Percentiles rank a stretch among this genome's conserved stretches.
Evolutionary conservation across 2,888 invertebrate species (phyloP).

Genomic region (Acrobasis suavella): DNA sequence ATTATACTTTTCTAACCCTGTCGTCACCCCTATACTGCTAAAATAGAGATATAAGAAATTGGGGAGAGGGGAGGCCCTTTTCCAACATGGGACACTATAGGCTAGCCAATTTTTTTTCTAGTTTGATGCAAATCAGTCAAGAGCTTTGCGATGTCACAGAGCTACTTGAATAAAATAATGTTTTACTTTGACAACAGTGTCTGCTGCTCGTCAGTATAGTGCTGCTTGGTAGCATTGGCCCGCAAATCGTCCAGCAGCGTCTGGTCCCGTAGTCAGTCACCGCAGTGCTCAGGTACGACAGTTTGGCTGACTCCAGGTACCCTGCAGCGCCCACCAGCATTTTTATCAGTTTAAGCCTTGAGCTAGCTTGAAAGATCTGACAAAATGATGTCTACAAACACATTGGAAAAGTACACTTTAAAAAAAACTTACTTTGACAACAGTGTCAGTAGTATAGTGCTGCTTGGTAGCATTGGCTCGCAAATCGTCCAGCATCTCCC

Average conservation of each 20-base stretch:
- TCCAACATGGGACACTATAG: too few species aligned
- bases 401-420: background rate
- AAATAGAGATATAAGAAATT: too few species aligned
- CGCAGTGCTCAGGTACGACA: constrained; percentile 90
- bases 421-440: constrained; percentile 84
- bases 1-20: too few species aligned
- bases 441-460: constrained; percentile 94
- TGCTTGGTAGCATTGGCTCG: constrained; percentile 91
- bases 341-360: constrained; percentile 86
- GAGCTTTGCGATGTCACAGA: too few species aligned
- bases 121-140: too few species aligned
- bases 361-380: too few species aligned
- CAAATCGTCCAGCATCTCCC: constrained; percentile 90
- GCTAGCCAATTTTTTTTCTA: too few species aligned
- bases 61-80: too few species aligned
- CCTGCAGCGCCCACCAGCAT: constrained; percentile 93
- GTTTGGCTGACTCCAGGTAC: constrained; percentile 90
- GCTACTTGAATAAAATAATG: too few species aligned
- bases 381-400: too few species aligned
- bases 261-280: constrained; percentile 87
- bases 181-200: constrained; percentile 89
- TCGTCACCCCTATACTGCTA: too few species aligned
- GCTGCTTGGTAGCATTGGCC: constrained; percentile 90
- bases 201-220: constrained; percentile 87
- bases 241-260: constrained; percentile 89